Base-by-base conservation (phyloP, 2,888 invertebrate genomes). In the Rugalucina vietnamica region DNA sequence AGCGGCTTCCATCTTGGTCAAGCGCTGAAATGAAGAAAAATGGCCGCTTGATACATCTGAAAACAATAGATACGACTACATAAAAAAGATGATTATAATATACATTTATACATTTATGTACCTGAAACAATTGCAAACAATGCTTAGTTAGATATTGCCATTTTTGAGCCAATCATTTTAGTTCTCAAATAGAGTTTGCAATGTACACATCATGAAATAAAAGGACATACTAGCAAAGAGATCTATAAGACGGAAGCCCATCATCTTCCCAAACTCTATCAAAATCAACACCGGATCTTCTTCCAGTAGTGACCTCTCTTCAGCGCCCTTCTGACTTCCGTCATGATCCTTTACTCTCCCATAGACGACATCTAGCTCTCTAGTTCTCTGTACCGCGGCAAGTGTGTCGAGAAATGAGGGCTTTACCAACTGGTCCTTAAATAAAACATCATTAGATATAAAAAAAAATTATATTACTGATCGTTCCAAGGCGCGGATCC, bases 1-100 rank as follows among this genome's bases (percentile, higher is more conserved):
- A 87, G 70, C 87, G 89, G 80, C 89, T 91, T n/a, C 88, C 89
- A 81, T 92, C 92, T 65, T 89, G 89, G 81, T 91, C 91, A 76
- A 92, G 85, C 36, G 89, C 87, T 49, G 88, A 60, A 73, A 77
- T 18, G 21, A 5, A 65, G n/a, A 8, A 54, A n/a, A 54, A 4
- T 21, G 54, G n/a, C 5, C n/a, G n/a, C n/a, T n/a, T n/a, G n/a
- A n/a, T n/a, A n/a, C n/a, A n/a, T n/a, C n/a, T n/a, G n/a, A n/a
- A n/a, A n/a, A n/a, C n/a, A n/a, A n/a, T n/a, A n/a, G n/a, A n/a
- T n/a, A n/a, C n/a, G n/a, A n/a, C n/a, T n/a, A n/a, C n/a, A n/a
- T n/a, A n/a, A n/a, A n/a, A n/a, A n/a, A n/a, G n/a, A n/a, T n/a
- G n/a, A n/a, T n/a, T n/a, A n/a, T n/a, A n/a, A n/a, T n/a, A n/a